Evolutionary conservation across 2,888 invertebrate genomes (phyloP), one percentile per base, ranked within the genome.

Genomic region (Pherbina coryleti): DNA sequence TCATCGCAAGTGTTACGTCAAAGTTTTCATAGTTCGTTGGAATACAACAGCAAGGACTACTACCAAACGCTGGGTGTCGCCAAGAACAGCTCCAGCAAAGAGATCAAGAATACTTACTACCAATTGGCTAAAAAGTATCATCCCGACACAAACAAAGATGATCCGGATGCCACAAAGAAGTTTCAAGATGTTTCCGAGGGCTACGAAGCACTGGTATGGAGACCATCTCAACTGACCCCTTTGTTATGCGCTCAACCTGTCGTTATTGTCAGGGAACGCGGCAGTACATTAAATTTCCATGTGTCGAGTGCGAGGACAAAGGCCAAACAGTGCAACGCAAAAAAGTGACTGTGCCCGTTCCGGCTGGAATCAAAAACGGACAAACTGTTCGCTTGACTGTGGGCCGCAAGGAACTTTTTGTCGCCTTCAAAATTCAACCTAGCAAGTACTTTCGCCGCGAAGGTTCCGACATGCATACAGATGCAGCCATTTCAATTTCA

Each of bases 111-210:
- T 88, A 95, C 98, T 0, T 98, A 98, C 88, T 98, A 98, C 88
- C 93, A 98, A 90, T 91, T 99, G 82, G 99, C 99, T 0, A 99
- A 99, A 88, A 95, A 99, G 86, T 98, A 96, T 89, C 99, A 99
- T 88, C 99, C 99, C 1, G 99, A 99, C 90, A 97, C 98, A 1
- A 99, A 98, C 88, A 99, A 98, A 90, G 93, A 94, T 83, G 97
- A 98, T 90, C 95, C 97, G 64, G 93, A 95, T 88, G 93, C 98
- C 8, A 93, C 95, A 49, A 95, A 94, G 87, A 98, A 98, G 89
- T 99, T 99, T 89, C 98, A 99, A 90, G 97, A 98, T 89, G 98
- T 99, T 2, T 98, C 98, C 0, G 99, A 99, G 91, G 99, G 99
- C 0, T 99, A 99, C 90, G 99, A 99, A 92, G 99, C 9, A 96